These are phyloP conservation scores for Podarcis siculus DNA, from an alignment of 2,797 vertebrate species.

Conservation along the genomic window DNA sequence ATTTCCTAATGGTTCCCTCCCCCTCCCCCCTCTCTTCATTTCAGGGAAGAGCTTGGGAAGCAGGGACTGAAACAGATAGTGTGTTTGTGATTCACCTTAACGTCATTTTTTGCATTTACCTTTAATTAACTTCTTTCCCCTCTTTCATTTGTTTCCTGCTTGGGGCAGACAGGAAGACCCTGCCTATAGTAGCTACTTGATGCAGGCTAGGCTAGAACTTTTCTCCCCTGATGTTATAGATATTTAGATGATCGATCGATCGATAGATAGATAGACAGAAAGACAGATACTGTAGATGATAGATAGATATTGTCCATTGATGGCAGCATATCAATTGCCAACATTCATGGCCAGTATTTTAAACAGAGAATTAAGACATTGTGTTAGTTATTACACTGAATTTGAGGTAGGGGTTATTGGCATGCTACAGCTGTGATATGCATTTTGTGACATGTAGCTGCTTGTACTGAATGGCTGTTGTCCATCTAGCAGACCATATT, in stretches of 20 bases:
- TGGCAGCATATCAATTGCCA: neutral
- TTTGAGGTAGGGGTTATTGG: neutral
- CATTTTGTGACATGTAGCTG: neutral
- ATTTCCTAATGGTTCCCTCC: constrained; percentile 12
- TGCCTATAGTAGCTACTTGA: neutral
- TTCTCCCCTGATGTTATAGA: too few relatives aligned
- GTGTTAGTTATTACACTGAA: neutral
- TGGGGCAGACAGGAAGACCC: neutral
- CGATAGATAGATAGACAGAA: neutral
- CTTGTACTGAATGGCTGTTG: neutral
- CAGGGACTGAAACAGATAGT: neutral
- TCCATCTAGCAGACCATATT: neutral
- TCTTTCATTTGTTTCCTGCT: too few relatives aligned
- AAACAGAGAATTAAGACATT: neutral
- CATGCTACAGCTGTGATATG: neutral
- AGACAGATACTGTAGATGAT: too few relatives aligned
- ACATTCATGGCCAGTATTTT: neutral
- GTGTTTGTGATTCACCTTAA: too few relatives aligned
- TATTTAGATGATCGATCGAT: too few relatives aligned
- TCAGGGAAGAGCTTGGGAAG: constrained; percentile 14
- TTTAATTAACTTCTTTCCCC: neutral
- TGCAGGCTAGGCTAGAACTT: neutral
- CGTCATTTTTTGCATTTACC: too few relatives aligned
- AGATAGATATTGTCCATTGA: neutral
- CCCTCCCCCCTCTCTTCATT: neutral